Evolutionary conservation across 2,888 invertebrate species (phyloP), one percentile per base, ranked within the genome.

Genomic region (Sisyra nigra): DNA sequence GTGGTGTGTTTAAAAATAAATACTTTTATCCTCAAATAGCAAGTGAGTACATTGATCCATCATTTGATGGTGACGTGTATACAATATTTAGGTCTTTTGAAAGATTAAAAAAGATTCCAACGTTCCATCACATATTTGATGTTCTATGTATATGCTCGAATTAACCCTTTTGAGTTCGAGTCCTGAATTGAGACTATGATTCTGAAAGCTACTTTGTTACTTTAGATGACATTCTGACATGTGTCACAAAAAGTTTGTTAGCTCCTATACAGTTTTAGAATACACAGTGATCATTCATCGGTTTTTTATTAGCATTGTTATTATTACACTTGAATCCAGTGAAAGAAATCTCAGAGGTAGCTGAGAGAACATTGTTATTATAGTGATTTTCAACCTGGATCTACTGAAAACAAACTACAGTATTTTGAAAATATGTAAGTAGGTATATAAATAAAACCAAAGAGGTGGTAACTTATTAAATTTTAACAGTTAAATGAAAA

Each of bases 201-300:
- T 34, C 34, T 34, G 14, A 39, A 39, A 39, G 39, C 39, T 39
- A 39, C 39, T 39, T 39, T 39, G 39, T 39, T 19, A 24, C 24
- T 18, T 39, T 19, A 39, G 31, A 30, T 15, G 29, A 32, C 29
- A 30, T 31, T 32, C 31, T 41, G 41, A 41, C 41, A 41, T 32
- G 32, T 41, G 41, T 41, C 41, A 41, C 31, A 31, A 15, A 15
- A 41, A 24, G 24, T 24, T 24, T 24, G 24, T 24, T 24, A 24
- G 24, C 24, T 24, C 24, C 24, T 24, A 24, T 24, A 24, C 17
- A 35, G 14, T 35, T 35, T 14, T 34, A 15, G 8, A 9, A 4
- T 35, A 35, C 17, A 17, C 17, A 35, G 14, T 6, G n/a, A n/a
- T 14, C 17, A 17, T 35, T 35, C 35, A 35, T 15, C 14, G 35